Percentiles rank a stretch among this genome's conserved stretches.
Evolutionary conservation across 2,888 invertebrate genomes (phyloP).

Genomic region (Yponomeuta cagnagella): DNA sequence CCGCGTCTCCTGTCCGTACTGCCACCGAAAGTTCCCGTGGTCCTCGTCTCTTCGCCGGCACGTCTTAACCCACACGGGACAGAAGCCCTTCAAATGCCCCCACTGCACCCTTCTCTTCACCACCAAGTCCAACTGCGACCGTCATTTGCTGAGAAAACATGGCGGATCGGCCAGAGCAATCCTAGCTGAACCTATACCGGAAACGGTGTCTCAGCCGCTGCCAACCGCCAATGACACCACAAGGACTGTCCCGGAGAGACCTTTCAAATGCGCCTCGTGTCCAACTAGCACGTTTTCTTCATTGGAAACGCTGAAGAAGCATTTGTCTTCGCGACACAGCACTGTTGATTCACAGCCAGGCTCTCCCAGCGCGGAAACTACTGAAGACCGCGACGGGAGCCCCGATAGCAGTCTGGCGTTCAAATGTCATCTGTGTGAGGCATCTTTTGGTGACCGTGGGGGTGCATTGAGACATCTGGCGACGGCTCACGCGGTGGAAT

Average conservation of each 20-base stretch:
- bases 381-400: constrained; percentile 35
- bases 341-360: constrained; percentile 60
- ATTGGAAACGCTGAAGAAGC: constrained; percentile 85
- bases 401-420: constrained; percentile 82
- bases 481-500: constrained; percentile 84
- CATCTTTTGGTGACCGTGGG: constrained; percentile 85
- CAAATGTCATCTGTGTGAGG: constrained; percentile 95
- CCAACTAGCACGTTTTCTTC: constrained; percentile 90
- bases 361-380: constrained; percentile 49
- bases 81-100: constrained; percentile 97
- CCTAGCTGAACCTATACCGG: constrained; percentile 55
- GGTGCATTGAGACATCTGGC: constrained; percentile 90
- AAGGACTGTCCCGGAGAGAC: constrained; percentile 84
- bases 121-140: constrained; percentile 97
- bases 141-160: constrained; percentile 93
- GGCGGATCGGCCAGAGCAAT: constrained; percentile 66
- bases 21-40: constrained; percentile 97
- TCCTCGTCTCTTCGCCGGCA: constrained; percentile 96
- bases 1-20: constrained; percentile 94
- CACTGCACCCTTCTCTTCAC: constrained; percentile 95
- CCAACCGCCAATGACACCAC: constrained; percentile 52
- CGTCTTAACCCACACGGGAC: constrained; percentile 95
- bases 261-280: constrained; percentile 86
- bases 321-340: constrained; percentile 83
- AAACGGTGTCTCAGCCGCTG: constrained; percentile 40